Base-by-base conservation (phyloP, 1,140 invertebrate genomes). In the Ceratina australensis region DNA sequence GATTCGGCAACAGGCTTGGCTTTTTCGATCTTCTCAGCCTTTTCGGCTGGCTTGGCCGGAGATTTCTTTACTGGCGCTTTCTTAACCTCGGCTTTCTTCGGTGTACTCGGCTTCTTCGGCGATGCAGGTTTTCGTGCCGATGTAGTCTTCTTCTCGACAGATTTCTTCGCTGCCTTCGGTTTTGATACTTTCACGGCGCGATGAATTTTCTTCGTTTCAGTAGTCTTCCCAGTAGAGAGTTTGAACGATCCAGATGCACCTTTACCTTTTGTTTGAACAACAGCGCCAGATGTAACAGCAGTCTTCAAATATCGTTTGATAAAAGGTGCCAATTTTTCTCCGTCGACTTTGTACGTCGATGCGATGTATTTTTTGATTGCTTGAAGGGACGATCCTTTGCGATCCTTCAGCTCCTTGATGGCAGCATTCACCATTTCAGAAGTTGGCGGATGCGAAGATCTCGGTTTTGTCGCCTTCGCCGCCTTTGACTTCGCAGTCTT, bases 191-290 rank as follows among this genome's bases (percentile, higher is more conserved):
- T 76, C 0, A 28, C 59, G 0, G 10, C 3, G 0, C 59, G 72
- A 13, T 81, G 63, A 0, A 66, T 26, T 20, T 78, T 82, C 18
- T 82, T 82, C 0, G 75, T 15, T 0, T 76, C 47, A 0, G n/a
- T 8, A 0, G 52, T 13, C 15, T 85, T 84, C 0, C 15, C 12
- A 0, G 16, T 56, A 0, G 82, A 22, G 0, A 85, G 24, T 12
- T 85, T 85, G 50, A 85, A 85, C 8, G 83, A 85, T 1, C 83
- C 83, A 7, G 83, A 84, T 0, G 83, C 83, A 10, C 83, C 83
- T 15, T 85, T 85, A 2, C 83, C 83, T 33, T 84, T 85, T 2
- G 83, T 85, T 12, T 85, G 83, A 1, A 85, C n/a, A n/a, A n/a
- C n/a, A n/a, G n/a, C n/a, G n/a, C n/a, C n/a, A n/a, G n/a, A n/a